phyloP scores from a whole-genome alignment of 2,113 vertebrate species.

The Ploceus nigricollis region DNA sequence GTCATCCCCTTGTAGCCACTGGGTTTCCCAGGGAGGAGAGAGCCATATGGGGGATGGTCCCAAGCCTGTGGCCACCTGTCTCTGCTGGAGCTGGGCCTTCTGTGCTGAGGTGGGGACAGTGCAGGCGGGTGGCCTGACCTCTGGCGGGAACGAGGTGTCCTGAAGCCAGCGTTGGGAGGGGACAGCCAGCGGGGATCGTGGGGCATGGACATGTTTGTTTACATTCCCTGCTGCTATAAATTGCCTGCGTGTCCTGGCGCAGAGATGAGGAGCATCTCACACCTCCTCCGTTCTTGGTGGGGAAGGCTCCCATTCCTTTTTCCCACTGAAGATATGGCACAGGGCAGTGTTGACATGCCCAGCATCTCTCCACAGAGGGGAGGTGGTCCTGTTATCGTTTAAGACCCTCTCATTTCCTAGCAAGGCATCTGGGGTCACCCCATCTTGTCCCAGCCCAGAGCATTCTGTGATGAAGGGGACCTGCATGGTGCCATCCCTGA shows the following conservation, averaged over 20 bases:
- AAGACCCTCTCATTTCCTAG: not conserved
- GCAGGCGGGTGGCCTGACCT: not conserved
- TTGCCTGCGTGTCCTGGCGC: not conserved
- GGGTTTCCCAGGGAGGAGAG: not conserved
- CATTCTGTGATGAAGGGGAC: not conserved
- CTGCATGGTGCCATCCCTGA: not conserved
- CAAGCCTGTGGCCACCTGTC: not conserved
- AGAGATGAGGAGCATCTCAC: slow-evolving; percentile 14
- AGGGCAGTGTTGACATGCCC: fast-evolving
- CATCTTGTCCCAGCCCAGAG: not conserved
- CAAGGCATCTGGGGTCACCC: not conserved
- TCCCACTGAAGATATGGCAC: not conserved
- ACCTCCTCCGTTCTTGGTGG: not conserved
- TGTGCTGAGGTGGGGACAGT: not conserved
- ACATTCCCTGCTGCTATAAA: slow-evolving; percentile 61
- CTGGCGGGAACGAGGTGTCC: not conserved
- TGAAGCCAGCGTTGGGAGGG: not conserved
- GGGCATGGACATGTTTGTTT: slow-evolving; percentile 12
- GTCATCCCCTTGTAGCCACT: not conserved
- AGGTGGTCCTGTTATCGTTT: not conserved
- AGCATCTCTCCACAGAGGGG: not conserved
- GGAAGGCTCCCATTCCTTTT: not conserved
- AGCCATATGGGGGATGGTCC: not conserved
- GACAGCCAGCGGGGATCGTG: fast-evolving
- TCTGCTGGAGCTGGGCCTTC: not conserved